Evolutionary conservation across 2,888 invertebrate species (phyloP).

Genomic region (Endotricha flammealis): DNA sequence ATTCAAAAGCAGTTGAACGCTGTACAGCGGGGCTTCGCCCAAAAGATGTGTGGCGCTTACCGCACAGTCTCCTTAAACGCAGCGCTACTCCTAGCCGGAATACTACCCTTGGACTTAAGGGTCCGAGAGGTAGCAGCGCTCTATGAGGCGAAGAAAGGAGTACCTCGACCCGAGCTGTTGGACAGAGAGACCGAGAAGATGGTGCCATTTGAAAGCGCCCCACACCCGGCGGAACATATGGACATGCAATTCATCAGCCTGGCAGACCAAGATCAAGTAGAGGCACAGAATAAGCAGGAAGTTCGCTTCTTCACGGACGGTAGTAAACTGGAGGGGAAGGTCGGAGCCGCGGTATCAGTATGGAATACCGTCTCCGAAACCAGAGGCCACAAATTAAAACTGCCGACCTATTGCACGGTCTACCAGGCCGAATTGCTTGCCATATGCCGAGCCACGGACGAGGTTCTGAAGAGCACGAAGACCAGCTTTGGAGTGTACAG

Average conservation of each 20-base stretch:
- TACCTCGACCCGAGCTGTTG: neutral
- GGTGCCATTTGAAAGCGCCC: neutral
- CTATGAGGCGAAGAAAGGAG: neutral
- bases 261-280: neutral
- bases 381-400: neutral
- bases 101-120: neutral
- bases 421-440: slow-evolving; percentile 1
- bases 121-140: neutral
- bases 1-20: neutral
- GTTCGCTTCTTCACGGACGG: neutral
- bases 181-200: neutral
- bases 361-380: neutral
- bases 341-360: neutral
- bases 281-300: neutral
- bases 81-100: neutral
- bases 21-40: neutral
- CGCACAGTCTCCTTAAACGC: neutral
- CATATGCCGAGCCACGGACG: neutral
- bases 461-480: neutral
- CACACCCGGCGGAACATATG: neutral
- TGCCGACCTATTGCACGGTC: neutral
- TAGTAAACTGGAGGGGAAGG: neutral
- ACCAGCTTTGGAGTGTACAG: neutral
- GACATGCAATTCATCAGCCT: neutral
- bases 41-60: neutral